These are phyloP conservation scores for Apteryx owenii DNA, from an alignment of 2,113 vertebrate species.

Conservation along the genomic window DNA sequence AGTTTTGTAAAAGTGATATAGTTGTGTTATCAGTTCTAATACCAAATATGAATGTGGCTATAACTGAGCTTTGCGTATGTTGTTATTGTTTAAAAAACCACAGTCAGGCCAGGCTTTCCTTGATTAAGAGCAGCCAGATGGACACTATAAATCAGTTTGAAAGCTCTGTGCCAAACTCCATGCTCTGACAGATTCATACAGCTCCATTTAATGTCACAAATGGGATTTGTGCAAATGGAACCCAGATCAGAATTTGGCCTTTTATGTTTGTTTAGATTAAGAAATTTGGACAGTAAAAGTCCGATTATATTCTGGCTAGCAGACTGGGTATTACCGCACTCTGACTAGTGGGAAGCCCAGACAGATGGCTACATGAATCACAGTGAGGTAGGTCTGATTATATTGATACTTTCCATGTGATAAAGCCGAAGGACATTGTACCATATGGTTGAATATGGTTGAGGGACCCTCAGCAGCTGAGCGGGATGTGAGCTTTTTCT, in stretches of 20 bases:
- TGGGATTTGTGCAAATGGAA: neutral
- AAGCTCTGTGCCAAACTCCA: slow-evolving; percentile 4
- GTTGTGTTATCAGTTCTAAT: neutral
- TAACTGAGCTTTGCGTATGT: neutral
- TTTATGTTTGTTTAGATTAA: slow-evolving; percentile 56
- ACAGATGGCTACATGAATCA: slow-evolving; percentile 63
- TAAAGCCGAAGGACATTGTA: neutral
- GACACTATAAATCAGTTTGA: slow-evolving; percentile 50
- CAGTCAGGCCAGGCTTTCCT: neutral
- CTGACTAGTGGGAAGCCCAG: neutral
- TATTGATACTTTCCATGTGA: slow-evolving; percentile 37
- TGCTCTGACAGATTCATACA: neutral
- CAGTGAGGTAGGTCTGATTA: slow-evolving; percentile 44
- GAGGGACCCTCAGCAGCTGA: slow-evolving; percentile 35
- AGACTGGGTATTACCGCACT: slow-evolving; percentile 29
- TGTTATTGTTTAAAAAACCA: neutral
- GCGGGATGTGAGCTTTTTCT: neutral
- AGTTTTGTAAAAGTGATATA: neutral
- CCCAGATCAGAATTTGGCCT: slow-evolving; percentile 45
- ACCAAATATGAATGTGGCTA: rapidly evolving
- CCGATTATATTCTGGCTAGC: slow-evolving; percentile 47
- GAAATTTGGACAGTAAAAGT: slow-evolving; percentile 55
- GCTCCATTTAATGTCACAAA: slow-evolving; percentile 29
- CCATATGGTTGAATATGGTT: slow-evolving; percentile 46
- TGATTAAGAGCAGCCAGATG: slow-evolving; percentile 41